Percentiles rank a stretch among this genome's conserved stretches.
phyloP scores from a whole-genome alignment of 2,113 vertebrate species.

The Synodontis membranacea region DNA sequence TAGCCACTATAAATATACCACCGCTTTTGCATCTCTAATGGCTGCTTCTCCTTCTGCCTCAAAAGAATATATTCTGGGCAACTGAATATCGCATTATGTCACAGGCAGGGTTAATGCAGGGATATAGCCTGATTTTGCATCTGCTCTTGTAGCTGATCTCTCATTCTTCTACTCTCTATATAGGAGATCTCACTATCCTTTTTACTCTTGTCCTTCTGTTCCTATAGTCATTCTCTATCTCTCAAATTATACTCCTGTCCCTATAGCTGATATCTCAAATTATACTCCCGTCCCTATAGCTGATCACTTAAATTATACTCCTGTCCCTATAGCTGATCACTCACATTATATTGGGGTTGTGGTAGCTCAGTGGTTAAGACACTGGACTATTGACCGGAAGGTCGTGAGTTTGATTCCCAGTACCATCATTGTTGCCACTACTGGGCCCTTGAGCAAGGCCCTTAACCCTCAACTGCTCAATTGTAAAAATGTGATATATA shows the following conservation, averaged over 20 bases:
- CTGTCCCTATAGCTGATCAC: neutral
- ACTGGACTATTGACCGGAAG: no score
- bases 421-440: no score
- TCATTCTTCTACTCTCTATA: no score
- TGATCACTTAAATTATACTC: neutral
- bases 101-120: neutral
- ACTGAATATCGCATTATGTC: neutral
- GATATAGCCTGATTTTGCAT: neutral
- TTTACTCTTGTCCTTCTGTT: no score
- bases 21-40: neutral
- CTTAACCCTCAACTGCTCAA: no score
- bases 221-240: no score
- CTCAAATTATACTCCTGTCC: neutral
- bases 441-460: no score
- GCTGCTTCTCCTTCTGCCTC: neutral
- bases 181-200: no score
- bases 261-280: neutral
- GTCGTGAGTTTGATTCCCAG: no score
- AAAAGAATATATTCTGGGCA: neutral
- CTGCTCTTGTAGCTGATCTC: neutral
- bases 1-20: neutral
- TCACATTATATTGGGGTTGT: no score
- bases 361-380: no score
- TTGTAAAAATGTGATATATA: no score
- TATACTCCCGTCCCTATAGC: neutral